Percentiles rank a stretch among this genome's conserved stretches.
These are phyloP conservation scores for Tineola bisselliella DNA, from an alignment of 2,888 invertebrate genomes.

Conservation along the genomic window DNA sequence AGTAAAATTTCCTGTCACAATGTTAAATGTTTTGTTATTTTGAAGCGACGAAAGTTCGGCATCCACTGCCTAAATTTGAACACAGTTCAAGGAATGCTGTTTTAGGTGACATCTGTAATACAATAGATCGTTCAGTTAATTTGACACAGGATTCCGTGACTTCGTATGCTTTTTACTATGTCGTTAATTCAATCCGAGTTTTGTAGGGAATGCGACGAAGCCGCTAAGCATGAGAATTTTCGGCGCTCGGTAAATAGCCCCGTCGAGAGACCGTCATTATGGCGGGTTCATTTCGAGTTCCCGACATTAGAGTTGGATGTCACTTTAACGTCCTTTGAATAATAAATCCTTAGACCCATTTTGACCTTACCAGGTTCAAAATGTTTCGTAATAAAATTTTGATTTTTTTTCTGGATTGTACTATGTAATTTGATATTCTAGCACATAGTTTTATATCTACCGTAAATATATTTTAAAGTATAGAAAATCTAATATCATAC, in stretches of 20 bases:
- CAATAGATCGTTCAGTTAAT: conserved; percentile 46
- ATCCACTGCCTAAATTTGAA: conserved; percentile 47
- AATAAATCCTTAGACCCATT: conserved; percentile 33
- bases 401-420: not conserved
- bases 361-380: not conserved
- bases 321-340: conserved; percentile 40
- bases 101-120: conserved; percentile 29
- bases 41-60: conserved; percentile 19
- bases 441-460: no score
- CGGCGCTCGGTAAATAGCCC: conserved; percentile 44
- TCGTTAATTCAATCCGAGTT: conserved; percentile 45
- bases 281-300: conserved; percentile 43
- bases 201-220: conserved; percentile 40
- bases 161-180: conserved; percentile 41
- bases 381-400: not conserved
- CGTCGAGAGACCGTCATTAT: conserved; percentile 44
- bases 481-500: no score
- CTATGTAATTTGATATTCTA: not conserved
- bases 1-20: conserved; percentile 32
- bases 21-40: conserved; percentile 33
- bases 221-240: conserved; percentile 45
- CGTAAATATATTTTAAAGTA: no score
- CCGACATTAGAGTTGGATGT: conserved; percentile 42
- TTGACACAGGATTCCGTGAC: conserved; percentile 39
- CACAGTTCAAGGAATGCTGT: conserved; percentile 42